Percentiles rank a stretch among this genome's conserved stretches.
phyloP scores from a whole-genome alignment of 2,888 invertebrate genomes.

The Cephus pygmeus region DNA sequence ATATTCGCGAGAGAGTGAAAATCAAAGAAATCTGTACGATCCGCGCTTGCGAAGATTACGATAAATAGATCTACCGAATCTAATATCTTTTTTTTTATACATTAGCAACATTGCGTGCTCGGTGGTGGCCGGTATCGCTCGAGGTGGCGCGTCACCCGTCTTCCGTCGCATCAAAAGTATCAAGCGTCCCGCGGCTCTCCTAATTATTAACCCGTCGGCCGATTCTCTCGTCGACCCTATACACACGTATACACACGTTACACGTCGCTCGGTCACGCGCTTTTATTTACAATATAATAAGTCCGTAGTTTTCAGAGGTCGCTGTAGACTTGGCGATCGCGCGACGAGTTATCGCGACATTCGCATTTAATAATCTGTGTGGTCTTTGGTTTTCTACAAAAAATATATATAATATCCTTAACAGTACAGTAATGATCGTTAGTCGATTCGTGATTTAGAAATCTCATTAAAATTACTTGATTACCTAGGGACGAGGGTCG shows the following conservation, averaged over 20 bases:
- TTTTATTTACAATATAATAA: slow-evolving; percentile 32
- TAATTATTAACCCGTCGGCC: slow-evolving; percentile 16
- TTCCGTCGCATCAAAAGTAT: neutral
- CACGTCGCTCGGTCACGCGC: slow-evolving; percentile 20
- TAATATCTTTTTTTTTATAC: slow-evolving; percentile 14
- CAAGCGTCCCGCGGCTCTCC: neutral
- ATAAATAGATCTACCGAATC: neutral
- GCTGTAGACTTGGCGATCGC: neutral
- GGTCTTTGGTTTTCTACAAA: slow-evolving; percentile 65
- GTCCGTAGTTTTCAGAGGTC: neutral
- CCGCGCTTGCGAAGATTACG: neutral
- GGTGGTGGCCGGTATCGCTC: neutral
- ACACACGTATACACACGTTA: slow-evolving; percentile 26
- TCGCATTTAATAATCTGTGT: slow-evolving; percentile 45
- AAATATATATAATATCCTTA: slow-evolving; percentile 64
- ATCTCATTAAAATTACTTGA: slow-evolving; percentile 44
- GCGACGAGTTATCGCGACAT: slow-evolving; percentile 29
- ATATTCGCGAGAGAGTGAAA: neutral
- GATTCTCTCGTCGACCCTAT: slow-evolving; percentile 21
- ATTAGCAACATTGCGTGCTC: slow-evolving; percentile 16
- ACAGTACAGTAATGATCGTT: slow-evolving; percentile 53
- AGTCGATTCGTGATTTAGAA: slow-evolving; percentile 55
- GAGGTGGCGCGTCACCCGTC: neutral
- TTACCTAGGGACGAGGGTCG: neutral
- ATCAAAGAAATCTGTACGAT: neutral